These are phyloP conservation scores for Portunus trituberculatus DNA, from an alignment of 1,140 invertebrate genomes.

Conservation along the genomic window DNA sequence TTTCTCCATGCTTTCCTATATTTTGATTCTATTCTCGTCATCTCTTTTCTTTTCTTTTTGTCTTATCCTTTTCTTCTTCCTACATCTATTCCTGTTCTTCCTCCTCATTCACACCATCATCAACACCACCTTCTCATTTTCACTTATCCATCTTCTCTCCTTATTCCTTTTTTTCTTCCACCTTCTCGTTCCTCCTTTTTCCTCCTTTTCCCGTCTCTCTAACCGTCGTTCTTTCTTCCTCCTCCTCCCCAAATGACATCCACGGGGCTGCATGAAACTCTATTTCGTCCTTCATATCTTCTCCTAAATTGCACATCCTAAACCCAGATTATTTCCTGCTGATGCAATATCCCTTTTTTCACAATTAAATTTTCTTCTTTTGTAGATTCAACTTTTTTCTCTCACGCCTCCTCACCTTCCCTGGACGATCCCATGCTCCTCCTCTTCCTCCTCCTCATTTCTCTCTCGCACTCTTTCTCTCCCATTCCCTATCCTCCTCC, in stretches of 20 bases:
- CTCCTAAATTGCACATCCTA: no score
- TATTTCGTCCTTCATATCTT: no score
- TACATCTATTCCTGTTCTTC: no score
- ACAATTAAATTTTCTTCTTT: neutral
- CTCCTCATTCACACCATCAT: no score
- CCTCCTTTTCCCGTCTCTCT: no score
- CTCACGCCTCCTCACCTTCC: neutral
- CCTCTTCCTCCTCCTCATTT: neutral
- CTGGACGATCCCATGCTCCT: neutral
- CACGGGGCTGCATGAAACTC: neutral
- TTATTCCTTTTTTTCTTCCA: neutral
- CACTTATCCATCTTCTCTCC: neutral
- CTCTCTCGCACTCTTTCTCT: neutral
- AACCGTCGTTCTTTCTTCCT: neutral
- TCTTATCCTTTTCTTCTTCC: no score
- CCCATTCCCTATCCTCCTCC: neutral
- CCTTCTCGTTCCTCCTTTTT: no score
- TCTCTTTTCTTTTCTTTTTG: no score
- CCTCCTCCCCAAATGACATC: neutral
- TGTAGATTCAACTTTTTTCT: neutral
- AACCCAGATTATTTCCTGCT: neutral
- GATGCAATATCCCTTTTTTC: neutral
- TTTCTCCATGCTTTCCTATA: neutral
- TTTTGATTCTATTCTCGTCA: neutral
- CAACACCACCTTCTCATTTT: no score